A percentile compares a stretch with the other conserved stretches of the same genome.
These are phyloP conservation scores for Melitaea cinxia DNA, from an alignment of 1,140 invertebrate genomes.

Conservation along the genomic window DNA sequence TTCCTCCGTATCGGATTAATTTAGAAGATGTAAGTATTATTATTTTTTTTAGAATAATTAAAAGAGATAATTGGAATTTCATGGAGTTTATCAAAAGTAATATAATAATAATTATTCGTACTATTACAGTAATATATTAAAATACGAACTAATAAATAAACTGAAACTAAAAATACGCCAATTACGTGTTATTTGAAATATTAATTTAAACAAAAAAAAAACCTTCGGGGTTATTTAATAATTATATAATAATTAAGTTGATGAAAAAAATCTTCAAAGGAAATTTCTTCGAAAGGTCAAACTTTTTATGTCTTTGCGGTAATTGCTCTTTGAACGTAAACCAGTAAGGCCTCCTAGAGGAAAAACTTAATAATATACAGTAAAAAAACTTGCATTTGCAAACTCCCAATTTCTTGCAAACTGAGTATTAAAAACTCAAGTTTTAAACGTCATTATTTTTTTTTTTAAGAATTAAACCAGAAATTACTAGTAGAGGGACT, in stretches of 20 bases:
- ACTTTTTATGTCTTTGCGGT: no score
- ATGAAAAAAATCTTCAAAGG: no score
- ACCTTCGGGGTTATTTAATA: no score
- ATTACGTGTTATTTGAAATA: background rate
- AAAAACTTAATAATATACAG: slow-evolving; percentile 18
- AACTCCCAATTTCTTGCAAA: background rate
- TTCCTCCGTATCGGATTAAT: slow-evolving; percentile 84
- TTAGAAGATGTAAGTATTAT: slow-evolving; percentile 84
- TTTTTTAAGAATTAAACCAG: background rate
- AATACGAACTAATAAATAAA: no score
- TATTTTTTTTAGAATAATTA: background rate
- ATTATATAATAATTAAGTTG: no score
- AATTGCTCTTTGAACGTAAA: background rate
- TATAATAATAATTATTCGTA: no score
- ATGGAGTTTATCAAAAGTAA: no score
- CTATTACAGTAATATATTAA: no score
- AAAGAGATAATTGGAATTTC: no score
- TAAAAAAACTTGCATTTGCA: slow-evolving; percentile 4
- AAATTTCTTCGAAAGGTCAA: no score
- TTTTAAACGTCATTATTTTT: background rate
- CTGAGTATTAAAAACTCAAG: background rate
- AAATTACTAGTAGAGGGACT: background rate
- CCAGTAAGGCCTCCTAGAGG: background rate
- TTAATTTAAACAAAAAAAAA: no score
- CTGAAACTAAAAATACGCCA: no score